phyloP scores from a whole-genome alignment of 2,113 vertebrate genomes.

The Hippocampus guttulatus region DNA sequence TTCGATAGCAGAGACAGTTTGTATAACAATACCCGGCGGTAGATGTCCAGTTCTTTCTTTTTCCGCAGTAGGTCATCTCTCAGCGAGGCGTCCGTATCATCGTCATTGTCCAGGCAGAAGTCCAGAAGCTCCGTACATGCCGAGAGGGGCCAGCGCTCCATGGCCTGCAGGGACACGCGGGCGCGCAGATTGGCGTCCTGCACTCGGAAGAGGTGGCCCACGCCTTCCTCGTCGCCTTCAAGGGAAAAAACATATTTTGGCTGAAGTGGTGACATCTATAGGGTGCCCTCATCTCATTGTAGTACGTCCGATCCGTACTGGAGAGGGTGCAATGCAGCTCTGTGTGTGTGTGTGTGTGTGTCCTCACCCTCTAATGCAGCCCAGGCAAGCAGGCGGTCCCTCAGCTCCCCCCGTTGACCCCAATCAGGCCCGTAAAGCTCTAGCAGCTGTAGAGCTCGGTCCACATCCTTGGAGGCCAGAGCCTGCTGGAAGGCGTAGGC shows the following conservation, averaged over 20 bases:
- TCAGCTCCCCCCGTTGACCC: conserved; percentile 71
- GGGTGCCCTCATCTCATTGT: too few species aligned
- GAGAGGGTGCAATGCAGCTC: too few species aligned
- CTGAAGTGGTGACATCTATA: too few species aligned
- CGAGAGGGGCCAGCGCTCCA: conserved; percentile 85
- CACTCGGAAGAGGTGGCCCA: conserved; percentile 80
- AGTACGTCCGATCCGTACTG: too few species aligned
- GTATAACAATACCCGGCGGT: conserved; percentile 75
- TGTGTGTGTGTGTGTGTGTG: neutral
- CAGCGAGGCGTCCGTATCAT: conserved; percentile 59
- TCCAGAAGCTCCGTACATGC: conserved; percentile 83
- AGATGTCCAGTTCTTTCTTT: conserved; percentile 81
- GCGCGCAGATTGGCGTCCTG: conserved; percentile 79
- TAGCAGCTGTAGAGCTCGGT: conserved; percentile 76
- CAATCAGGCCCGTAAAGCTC: conserved; percentile 76
- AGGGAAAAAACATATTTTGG: too few species aligned
- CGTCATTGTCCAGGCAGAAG: conserved; percentile 81
- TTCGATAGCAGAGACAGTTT: neutral
- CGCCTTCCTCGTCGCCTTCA: conserved; percentile 66
- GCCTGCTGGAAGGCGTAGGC: conserved; percentile 80
- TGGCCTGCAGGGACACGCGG: conserved; percentile 73
- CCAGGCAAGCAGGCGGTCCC: conserved; percentile 83
- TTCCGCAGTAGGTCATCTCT: conserved; percentile 73
- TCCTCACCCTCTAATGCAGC: conserved; percentile 79
- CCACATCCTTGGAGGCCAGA: conserved; percentile 75